phyloP scores from a whole-genome alignment of 2,113 vertebrate genomes.

The Hypanus sabinus region DNA sequence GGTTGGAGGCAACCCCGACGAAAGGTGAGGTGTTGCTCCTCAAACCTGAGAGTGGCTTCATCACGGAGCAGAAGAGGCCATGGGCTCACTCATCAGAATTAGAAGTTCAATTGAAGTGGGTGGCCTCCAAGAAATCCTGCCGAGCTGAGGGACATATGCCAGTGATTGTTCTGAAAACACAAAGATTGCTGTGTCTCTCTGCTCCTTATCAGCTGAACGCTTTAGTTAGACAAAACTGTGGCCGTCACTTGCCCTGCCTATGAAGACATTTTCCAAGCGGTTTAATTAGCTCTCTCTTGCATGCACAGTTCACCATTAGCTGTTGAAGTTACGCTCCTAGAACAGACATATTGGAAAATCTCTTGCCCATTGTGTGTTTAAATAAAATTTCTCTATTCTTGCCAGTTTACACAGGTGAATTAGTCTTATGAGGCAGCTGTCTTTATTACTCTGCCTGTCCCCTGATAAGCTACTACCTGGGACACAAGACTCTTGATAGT shows the following conservation, averaged over 20 bases:
- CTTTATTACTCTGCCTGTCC: neutral
- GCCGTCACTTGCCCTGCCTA: neutral
- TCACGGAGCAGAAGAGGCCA: no score
- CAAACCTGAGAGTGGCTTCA: no score
- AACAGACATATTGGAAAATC: conserved; percentile 9
- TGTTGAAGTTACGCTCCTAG: neutral
- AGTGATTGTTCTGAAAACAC: neutral
- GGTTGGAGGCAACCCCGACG: no score
- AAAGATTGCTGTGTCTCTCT: neutral
- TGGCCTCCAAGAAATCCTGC: neutral
- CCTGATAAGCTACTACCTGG: neutral
- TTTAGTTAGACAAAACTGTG: neutral
- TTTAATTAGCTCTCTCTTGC: neutral
- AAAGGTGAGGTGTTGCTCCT: no score
- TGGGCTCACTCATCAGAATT: no score
- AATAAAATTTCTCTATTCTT: neutral
- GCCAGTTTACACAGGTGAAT: neutral
- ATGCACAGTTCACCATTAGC: neutral
- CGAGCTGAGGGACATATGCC: no score
- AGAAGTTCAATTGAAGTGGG: no score
- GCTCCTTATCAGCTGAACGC: neutral
- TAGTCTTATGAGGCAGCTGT: neutral
- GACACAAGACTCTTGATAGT: neutral
- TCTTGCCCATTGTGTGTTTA: neutral
- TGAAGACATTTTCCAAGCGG: no score